Evolutionary conservation across 2,113 vertebrate species (phyloP).

Genomic region (Onychostruthus taczanowskii): DNA sequence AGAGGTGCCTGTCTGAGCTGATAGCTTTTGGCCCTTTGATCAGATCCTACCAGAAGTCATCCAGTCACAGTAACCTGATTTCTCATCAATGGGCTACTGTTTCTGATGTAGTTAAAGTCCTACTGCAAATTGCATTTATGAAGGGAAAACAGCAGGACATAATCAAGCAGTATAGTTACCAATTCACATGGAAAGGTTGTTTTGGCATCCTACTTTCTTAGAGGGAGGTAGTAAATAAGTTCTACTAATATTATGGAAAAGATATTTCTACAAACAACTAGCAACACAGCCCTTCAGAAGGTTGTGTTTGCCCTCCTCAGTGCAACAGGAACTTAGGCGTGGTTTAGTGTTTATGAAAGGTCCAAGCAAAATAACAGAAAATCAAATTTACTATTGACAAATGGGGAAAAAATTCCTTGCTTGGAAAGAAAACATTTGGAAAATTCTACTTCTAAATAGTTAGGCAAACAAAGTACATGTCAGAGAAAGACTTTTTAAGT

Average conservation of each 20-base stretch:
- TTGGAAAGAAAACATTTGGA: conserved; percentile 1
- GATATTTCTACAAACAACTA: conserved; percentile 25
- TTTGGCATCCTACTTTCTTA: not conserved
- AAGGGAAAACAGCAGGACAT: conserved; percentile 66
- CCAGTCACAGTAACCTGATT: conserved; percentile 79
- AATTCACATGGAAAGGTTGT: not conserved
- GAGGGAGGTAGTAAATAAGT: not conserved
- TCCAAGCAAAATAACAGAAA: conserved; percentile 49
- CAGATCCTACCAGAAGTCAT: conserved; percentile 79
- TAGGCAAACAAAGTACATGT: not conserved
- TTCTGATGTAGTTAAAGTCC: conserved; percentile 85
- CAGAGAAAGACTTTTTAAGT: not conserved
- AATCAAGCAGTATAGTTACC: conserved; percentile 34
- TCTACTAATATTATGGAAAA: conserved; percentile 19
- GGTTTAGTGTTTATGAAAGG: not conserved
- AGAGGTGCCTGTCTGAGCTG: conserved; percentile 80
- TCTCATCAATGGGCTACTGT: conserved; percentile 75
- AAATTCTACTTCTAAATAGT: not conserved
- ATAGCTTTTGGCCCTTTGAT: conserved; percentile 90
- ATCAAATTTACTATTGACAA: not conserved
- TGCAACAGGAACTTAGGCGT: conserved; percentile 15
- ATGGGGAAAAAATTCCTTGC: not conserved
- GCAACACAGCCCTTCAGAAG: not conserved
- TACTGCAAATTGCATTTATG: conserved; percentile 77
- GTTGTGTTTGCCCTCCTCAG: not conserved